phyloP scores from a whole-genome alignment of 35 echinoderm and acorn worm genomes.

The Patiria miniata region DNA sequence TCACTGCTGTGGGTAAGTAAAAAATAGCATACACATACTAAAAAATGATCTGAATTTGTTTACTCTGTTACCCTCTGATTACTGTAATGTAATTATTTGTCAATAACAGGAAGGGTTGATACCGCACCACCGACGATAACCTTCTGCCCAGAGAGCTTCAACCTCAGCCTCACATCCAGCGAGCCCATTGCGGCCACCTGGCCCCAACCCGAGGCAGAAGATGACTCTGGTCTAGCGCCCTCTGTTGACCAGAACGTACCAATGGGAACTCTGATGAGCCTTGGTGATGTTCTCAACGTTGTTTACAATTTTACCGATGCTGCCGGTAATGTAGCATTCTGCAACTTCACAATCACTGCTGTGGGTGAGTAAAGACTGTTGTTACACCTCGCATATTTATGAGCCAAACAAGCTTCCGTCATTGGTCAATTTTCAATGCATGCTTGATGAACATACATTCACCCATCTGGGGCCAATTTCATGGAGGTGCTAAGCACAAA shows the following conservation, averaged over 20 bases:
- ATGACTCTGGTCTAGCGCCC: constrained; percentile 34
- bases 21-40: background rate
- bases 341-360: constrained; percentile 41
- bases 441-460: no score
- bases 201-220: constrained; percentile 34
- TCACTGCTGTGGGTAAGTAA: constrained; percentile 13
- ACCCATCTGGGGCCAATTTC: no score
- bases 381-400: no score
- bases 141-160: background rate
- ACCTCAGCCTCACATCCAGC: background rate
- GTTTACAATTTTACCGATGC: constrained; percentile 43
- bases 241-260: constrained; percentile 9
- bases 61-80: no score
- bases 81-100: no score
- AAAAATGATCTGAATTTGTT: no score
- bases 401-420: no score
- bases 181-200: constrained; percentile 51
- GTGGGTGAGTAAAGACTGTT: constrained; percentile 11
- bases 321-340: constrained; percentile 21
- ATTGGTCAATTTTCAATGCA: no score
- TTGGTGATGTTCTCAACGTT: constrained; percentile 36
- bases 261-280: constrained; percentile 17
- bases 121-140: no score
- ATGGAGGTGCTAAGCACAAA: no score
- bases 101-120: no score